Evolutionary conservation across 2,113 vertebrate species (phyloP).

Genomic region (Pterocles gutturalis): DNA sequence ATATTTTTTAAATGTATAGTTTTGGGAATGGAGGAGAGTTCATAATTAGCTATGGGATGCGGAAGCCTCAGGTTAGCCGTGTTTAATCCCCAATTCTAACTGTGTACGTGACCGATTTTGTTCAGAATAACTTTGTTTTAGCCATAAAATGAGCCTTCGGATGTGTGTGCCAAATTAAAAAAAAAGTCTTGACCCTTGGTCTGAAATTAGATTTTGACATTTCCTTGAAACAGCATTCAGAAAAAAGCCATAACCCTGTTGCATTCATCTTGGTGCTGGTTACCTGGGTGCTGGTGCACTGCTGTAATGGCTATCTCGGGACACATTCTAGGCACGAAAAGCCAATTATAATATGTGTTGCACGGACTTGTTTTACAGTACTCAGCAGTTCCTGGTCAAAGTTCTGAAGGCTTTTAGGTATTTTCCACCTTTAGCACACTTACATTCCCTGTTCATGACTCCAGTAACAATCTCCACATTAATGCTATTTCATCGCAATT

Average conservation of each 20-base stretch:
- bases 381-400: neutral
- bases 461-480: fast-evolving
- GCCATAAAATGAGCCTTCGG: neutral
- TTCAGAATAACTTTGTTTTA: neutral
- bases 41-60: neutral
- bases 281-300: neutral
- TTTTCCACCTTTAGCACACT: neutral
- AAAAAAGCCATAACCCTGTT: neutral
- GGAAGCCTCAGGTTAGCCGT: neutral
- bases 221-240: neutral
- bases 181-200: neutral
- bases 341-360: neutral
- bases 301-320: neutral
- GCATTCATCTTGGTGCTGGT: neutral
- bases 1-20: neutral
- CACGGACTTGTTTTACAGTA: neutral
- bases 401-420: neutral
- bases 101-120: neutral
- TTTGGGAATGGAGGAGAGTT: neutral
- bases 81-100: neutral
- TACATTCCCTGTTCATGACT: neutral
- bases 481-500: neutral
- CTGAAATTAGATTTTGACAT: neutral
- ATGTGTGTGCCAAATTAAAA: neutral
- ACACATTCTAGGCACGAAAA: neutral